Percentiles rank a stretch among this genome's conserved stretches.
Evolutionary conservation across 2,113 vertebrate genomes (phyloP).

Genomic region (Scytalopus superciliaris): DNA sequence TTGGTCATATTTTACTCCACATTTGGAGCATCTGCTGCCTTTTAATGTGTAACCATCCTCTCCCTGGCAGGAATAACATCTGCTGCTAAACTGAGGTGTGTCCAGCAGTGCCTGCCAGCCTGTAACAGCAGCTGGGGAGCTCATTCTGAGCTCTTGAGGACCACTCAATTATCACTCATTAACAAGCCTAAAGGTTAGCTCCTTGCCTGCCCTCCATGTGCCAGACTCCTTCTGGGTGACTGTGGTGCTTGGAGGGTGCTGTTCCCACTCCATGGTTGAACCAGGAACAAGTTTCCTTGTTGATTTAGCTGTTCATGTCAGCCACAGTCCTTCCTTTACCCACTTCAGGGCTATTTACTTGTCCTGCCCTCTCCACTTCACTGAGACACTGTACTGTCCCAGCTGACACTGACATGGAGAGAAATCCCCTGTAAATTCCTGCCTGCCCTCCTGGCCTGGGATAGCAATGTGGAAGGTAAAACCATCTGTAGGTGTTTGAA

Average conservation of each 20-base stretch:
- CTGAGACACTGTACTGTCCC: background rate
- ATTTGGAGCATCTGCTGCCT: background rate
- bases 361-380: background rate
- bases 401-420: background rate
- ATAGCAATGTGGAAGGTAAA: background rate
- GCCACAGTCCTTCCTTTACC: background rate
- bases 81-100: background rate
- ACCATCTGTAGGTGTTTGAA: background rate
- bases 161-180: slow-evolving; percentile 48
- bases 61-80: background rate
- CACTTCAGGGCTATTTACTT: background rate
- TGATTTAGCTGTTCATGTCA: slow-evolving; percentile 28
- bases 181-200: slow-evolving; percentile 17
- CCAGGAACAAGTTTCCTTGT: background rate
- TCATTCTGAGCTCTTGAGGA: background rate
- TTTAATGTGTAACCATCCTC: slow-evolving; percentile 19
- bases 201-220: background rate
- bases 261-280: background rate
- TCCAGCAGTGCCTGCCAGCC: background rate
- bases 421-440: background rate
- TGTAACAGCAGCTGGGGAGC: background rate
- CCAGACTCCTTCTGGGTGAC: background rate
- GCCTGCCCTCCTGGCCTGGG: background rate
- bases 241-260: background rate
- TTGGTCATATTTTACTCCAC: background rate